phyloP scores from a whole-genome alignment of 2,113 vertebrate genomes.

The Ammodytes dubius region DNA sequence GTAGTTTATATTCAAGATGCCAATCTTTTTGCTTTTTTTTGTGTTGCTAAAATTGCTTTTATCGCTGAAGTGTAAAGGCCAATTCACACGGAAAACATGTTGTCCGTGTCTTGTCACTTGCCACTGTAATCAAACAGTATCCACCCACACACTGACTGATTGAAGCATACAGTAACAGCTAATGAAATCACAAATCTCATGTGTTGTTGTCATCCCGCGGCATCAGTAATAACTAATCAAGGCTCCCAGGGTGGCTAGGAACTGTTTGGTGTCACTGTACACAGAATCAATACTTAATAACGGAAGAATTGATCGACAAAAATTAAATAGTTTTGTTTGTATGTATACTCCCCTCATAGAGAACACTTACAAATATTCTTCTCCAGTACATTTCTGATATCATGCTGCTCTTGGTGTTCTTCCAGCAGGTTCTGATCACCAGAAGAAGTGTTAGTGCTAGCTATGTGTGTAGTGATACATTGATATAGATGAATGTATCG shows the following conservation, averaged over 20 bases:
- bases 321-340: not conserved
- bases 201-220: not conserved
- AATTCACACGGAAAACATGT: not conserved
- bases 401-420: too few species aligned
- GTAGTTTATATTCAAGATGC: not conserved
- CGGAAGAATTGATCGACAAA: not conserved
- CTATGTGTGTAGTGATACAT: too few species aligned
- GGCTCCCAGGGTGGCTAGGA: not conserved
- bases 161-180: not conserved
- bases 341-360: not conserved
- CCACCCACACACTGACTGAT: too few species aligned
- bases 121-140: too few species aligned
- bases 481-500: too few species aligned
- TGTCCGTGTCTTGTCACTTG: too few species aligned
- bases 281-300: not conserved
- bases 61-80: not conserved
- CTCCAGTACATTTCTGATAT: not conserved
- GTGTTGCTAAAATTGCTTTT: not conserved
- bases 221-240: not conserved
- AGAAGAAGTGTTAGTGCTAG: too few species aligned
- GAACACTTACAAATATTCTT: not conserved
- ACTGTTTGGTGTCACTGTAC: not conserved
- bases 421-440: too few species aligned
- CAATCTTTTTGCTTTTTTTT: not conserved
- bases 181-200: not conserved